Conservation (phyloP, 2,888 invertebrate species). For the Drosophila melanosoma region DNA sequence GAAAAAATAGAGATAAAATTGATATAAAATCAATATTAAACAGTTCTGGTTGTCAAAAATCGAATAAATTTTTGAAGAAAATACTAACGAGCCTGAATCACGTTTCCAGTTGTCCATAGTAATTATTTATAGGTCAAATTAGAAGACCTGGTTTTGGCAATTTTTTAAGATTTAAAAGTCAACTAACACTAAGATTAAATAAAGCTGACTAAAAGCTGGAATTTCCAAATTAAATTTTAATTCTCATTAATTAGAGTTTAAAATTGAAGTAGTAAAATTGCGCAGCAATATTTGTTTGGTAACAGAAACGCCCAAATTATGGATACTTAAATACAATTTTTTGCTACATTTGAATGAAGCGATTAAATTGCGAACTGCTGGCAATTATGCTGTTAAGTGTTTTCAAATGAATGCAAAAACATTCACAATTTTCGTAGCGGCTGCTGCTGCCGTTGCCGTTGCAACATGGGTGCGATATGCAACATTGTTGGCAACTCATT, state of each 20-base stretch:
- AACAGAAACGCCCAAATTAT: neutral
- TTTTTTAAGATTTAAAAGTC: neutral
- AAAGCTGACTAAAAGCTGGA: neutral
- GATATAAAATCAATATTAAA: neutral
- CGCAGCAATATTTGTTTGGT: neutral
- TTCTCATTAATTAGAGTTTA: neutral
- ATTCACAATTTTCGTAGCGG: conserved; percentile 23
- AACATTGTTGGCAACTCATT: conserved; percentile 67
- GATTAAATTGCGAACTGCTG: conserved; percentile 23
- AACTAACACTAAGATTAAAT: neutral
- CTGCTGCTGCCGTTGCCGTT: conserved; percentile 1
- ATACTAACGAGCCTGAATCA: neutral
- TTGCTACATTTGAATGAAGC: conserved; percentile 7
- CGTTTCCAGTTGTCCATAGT: neutral
- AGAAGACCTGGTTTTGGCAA: neutral
- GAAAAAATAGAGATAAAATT: too few species aligned
- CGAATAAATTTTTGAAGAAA: accelerated
- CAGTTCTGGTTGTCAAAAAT: neutral
- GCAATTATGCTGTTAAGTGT: conserved; percentile 44
- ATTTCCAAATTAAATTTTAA: neutral
- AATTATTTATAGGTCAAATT: neutral
- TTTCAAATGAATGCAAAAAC: conserved; percentile 51
- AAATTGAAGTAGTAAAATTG: neutral
- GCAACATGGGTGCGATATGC: conserved; percentile 24
- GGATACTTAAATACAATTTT: neutral